These are phyloP conservation scores for Zaprionus camerounensis DNA, from an alignment of 1,140 invertebrate genomes.

Conservation along the genomic window DNA sequence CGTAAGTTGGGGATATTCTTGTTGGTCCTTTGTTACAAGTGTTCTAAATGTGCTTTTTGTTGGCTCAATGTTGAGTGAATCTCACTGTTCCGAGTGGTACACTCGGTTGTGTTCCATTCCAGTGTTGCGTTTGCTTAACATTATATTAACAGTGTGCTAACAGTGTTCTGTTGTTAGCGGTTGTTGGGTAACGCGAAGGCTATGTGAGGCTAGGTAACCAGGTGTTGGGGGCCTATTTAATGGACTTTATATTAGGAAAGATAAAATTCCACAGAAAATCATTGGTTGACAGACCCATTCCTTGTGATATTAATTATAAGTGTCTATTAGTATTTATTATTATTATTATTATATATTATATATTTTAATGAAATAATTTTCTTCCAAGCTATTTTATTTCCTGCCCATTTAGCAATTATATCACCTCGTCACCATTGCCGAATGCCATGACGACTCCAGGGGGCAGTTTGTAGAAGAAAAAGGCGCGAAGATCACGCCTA, in stretches of 20 bases:
- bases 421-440: not conserved
- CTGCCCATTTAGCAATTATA: not conserved
- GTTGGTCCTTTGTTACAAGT: constrained; percentile 45
- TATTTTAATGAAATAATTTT: not conserved
- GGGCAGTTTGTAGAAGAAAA: constrained; percentile 3
- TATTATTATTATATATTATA: not conserved
- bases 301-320: too few species aligned
- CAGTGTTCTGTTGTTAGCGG: constrained; percentile 7
- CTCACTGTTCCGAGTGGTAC: not conserved
- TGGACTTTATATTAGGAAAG: not conserved
- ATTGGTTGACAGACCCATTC: not conserved
- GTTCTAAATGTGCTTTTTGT: constrained; percentile 18
- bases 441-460: not conserved
- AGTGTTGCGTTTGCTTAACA: constrained; percentile 38
- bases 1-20: constrained; percentile 27
- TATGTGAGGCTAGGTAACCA: constrained; percentile 3
- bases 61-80: constrained; percentile 43
- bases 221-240: not conserved
- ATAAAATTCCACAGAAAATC: not conserved
- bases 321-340: not conserved
- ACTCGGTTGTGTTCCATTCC: constrained; percentile 28
- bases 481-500: constrained; percentile 23
- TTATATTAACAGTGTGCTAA: constrained; percentile 1
- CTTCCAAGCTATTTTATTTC: not conserved
- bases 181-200: constrained; percentile 57